Evolutionary conservation across 2,113 vertebrate species (phyloP), one percentile per base, ranked within the genome.

Genomic region (Ptyas mucosa): DNA sequence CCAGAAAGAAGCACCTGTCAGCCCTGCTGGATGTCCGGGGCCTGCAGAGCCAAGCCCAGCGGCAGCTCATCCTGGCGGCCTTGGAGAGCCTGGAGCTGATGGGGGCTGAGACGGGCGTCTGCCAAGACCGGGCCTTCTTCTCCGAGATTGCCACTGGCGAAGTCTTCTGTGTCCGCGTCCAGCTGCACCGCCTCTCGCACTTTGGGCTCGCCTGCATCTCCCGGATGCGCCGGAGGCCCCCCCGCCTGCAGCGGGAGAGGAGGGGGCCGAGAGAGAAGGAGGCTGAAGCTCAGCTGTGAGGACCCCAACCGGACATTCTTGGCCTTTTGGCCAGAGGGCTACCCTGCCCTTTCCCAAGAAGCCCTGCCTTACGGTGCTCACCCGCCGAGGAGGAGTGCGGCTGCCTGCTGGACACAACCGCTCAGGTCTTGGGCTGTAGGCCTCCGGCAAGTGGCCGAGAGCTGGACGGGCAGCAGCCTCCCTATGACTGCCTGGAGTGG

Each of bases 1-100:
- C 0, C 94, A 99, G 99, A 96, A 98, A 98, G 94, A 98, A 98
- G 91, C 99, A 99, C 0, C 98, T 99, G 92, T 98, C 98, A 0
- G 98, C 98, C 53, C 96, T 99, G 23, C 93, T 99, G 75, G 98
- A 99, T 69, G 96, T 99, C 39, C 98, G 98, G 0, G 99, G 99
- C 1, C 97, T 98, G 94, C 98, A 97, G 2, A 97, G 97, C 9
- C 97, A 97, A 15, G 93, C 94, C 0, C 97, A 98, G 54, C 98
- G 99, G 0, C 98, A 98, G 53, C 98, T 98, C 97, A 98, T 99
- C 95, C 96, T 99, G 92, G 98, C 98, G 0, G 98, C 98, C 26
- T 96, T 99, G 86, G 97, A 97, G 89, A 98, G 99, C 95, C 96
- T 99, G 92, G 98, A 98, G 95, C 97, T 96, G 93, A 90, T 34